Evolutionary conservation across 2,888 invertebrate species (phyloP).

Genomic region (Pogonocherus hispidulus): DNA sequence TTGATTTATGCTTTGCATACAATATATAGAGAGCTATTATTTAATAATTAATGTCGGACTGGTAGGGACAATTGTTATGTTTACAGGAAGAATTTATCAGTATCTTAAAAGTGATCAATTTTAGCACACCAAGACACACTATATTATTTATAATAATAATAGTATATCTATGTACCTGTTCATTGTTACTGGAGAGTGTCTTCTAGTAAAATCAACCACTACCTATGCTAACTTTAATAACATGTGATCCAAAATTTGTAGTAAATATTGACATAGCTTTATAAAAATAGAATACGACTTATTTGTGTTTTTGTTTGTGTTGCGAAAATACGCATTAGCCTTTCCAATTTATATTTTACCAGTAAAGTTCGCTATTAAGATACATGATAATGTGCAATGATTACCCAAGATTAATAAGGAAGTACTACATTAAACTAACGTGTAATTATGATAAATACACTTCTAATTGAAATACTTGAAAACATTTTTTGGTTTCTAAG

Average conservation of each 20-base stretch:
- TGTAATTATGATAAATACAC: too few relatives aligned
- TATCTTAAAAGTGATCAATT: constrained; percentile 3
- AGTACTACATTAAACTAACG: background rate
- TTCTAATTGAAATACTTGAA: too few relatives aligned
- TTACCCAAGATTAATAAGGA: background rate
- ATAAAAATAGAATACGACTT: constrained; percentile 13
- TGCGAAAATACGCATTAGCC: constrained; percentile 9
- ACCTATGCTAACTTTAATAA: constrained; percentile 9
- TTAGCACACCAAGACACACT: background rate
- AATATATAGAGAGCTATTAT: constrained; percentile 9
- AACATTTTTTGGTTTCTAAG: too few relatives aligned
- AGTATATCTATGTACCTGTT: background rate
- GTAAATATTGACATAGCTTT: background rate
- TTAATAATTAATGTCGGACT: constrained; percentile 17
- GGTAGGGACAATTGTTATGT: constrained; percentile 26
- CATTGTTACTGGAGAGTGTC: background rate
- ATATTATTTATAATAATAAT: background rate
- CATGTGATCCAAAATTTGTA: background rate
- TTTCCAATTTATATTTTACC: background rate
- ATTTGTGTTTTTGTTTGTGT: constrained; percentile 24
- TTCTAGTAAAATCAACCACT: constrained; percentile 15
- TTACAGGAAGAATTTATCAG: constrained; percentile 31
- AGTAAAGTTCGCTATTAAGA: background rate
- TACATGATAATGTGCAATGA: background rate
- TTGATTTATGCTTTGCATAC: background rate